A percentile compares a stretch with the other conserved stretches of the same genome.
Evolutionary conservation across 1,140 invertebrate genomes (phyloP).

Genomic region (Nymphalis io): DNA sequence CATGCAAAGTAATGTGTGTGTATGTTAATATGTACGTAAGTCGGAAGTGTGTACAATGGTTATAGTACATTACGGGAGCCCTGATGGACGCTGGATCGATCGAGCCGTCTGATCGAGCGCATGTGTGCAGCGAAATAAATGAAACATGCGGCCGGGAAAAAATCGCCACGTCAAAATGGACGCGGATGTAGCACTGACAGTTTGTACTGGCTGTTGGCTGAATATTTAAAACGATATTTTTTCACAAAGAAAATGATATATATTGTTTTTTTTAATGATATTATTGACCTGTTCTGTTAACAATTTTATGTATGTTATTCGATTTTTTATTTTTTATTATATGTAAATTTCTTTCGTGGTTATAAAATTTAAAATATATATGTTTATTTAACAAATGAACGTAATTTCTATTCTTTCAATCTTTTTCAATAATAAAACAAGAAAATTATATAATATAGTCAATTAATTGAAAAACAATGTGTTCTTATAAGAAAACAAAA

Average conservation of each 20-base stretch:
- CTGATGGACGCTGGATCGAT: slow-evolving; percentile 57
- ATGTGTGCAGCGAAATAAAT: slow-evolving; percentile 73
- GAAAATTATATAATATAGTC: no score
- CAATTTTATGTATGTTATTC: no score
- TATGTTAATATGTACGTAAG: background rate
- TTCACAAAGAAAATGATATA: no score
- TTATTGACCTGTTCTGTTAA: no score
- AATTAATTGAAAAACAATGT: no score
- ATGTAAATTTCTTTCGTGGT: no score
- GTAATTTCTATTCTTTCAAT: no score
- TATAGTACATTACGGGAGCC: slow-evolving; percentile 25
- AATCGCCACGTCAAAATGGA: slow-evolving; percentile 74
- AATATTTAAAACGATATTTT: background rate
- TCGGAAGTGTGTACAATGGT: slow-evolving; percentile 24
- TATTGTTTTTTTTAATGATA: no score
- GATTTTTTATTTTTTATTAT: no score
- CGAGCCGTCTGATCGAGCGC: slow-evolving; percentile 54
- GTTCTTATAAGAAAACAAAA: background rate
- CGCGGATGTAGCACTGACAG: slow-evolving; percentile 39
- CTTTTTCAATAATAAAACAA: no score
- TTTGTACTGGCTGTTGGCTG: slow-evolving; percentile 38
- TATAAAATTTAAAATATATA: no score
- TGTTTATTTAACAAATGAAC: no score
- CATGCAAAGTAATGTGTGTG: slow-evolving; percentile 3
- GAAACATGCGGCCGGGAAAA: slow-evolving; percentile 68